Conservation (phyloP, 2,888 invertebrate species). For the Caenorhabditis sinica region DNA sequence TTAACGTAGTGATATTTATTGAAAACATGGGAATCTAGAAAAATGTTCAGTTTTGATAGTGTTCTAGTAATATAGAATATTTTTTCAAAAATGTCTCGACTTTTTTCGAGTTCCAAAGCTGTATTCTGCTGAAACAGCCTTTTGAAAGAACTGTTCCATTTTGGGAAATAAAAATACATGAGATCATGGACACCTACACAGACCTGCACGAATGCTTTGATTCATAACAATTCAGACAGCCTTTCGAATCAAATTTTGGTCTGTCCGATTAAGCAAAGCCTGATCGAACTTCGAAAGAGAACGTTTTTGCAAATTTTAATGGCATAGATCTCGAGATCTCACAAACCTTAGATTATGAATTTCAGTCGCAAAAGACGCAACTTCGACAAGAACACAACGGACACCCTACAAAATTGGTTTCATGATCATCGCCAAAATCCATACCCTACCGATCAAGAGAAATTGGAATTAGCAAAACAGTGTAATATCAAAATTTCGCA, state of each 20-base stretch:
- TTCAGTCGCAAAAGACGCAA: conserved; percentile 73
- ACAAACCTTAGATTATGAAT: neutral
- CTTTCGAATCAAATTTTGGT: neutral
- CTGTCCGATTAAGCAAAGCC: conserved; percentile 12
- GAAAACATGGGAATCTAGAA: neutral
- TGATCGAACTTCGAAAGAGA: conserved; percentile 1
- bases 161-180: neutral
- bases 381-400: conserved; percentile 73
- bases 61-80: too few relatives aligned
- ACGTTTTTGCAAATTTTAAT: neutral
- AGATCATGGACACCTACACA: conserved; percentile 8
- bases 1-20: too few relatives aligned
- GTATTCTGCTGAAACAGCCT: too few relatives aligned
- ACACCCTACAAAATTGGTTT: conserved; percentile 72
- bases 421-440: conserved; percentile 66
- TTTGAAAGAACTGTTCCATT: neutral
- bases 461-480: conserved; percentile 67
- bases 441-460: conserved; percentile 73
- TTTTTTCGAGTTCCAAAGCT: too few relatives aligned
- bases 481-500: conserved; percentile 75
- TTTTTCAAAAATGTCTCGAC: too few relatives aligned
- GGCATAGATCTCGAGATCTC: neutral
- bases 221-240: conserved; percentile 29
- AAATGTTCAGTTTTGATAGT: neutral
- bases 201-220: conserved; percentile 1